phyloP scores from a whole-genome alignment of 2,797 vertebrate genomes.

The Acanthurus lineatus region DNA sequence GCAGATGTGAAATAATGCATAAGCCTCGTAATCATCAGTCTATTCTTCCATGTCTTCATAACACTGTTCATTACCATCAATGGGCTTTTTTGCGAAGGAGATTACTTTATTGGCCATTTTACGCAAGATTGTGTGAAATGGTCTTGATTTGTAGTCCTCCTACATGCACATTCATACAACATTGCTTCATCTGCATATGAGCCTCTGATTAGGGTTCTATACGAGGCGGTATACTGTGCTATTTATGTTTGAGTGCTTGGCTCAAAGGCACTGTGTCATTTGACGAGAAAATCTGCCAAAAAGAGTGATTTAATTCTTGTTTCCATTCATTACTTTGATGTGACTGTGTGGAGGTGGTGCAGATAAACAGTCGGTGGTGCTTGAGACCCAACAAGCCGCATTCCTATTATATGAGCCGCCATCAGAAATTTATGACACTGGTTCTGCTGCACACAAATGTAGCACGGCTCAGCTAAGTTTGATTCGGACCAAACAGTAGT shows the following conservation, averaged over 20 bases:
- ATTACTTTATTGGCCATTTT: constrained; percentile 60
- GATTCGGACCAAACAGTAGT: too few relatives aligned
- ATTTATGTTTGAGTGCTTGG: constrained; percentile 2
- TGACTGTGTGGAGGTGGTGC: too few relatives aligned
- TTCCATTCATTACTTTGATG: not conserved
- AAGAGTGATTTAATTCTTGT: not conserved
- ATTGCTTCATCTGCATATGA: constrained; percentile 6
- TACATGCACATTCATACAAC: constrained; percentile 9
- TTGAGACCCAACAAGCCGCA: not conserved
- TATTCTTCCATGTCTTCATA: constrained; percentile 64
- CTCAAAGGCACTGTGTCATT: constrained; percentile 7
- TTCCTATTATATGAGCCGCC: not conserved
- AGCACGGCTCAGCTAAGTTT: too few relatives aligned
- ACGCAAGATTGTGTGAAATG: constrained; percentile 40
- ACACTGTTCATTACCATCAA: constrained; percentile 69
- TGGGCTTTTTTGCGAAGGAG: constrained; percentile 40
- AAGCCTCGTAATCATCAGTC: constrained; percentile 69
- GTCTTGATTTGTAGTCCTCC: constrained; percentile 37
- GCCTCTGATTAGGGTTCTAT: not conserved
- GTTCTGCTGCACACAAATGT: too few relatives aligned
- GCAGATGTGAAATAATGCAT: constrained; percentile 62
- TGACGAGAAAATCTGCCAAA: not conserved
- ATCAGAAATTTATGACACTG: too few relatives aligned
- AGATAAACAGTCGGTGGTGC: not conserved
- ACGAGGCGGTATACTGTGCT: not conserved